Evolutionary conservation across 2,888 invertebrate species (phyloP).

Genomic region (Deladenus siricidicola): DNA sequence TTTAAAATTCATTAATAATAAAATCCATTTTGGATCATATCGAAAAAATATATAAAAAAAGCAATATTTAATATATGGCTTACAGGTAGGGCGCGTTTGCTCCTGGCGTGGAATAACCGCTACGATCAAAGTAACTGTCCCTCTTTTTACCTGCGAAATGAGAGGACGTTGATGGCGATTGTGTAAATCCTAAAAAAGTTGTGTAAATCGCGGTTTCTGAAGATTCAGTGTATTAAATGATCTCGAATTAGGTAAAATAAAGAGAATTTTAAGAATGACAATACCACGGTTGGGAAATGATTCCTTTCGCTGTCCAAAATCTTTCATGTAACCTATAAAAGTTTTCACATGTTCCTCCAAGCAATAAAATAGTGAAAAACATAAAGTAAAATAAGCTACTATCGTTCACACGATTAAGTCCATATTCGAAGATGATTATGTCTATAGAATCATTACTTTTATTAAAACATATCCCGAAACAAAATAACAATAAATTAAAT

Average conservation of each 20-base stretch:
- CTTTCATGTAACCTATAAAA: neutral
- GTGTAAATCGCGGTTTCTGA: too few species aligned
- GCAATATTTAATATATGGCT: too few species aligned
- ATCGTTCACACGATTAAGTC: too few species aligned
- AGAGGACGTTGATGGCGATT: constrained; percentile 29
- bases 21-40: too few species aligned
- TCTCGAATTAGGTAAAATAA: neutral
- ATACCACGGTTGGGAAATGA: neutral
- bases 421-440: too few species aligned
- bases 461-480: neutral
- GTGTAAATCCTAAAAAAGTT: too few species aligned
- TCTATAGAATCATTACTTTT: neutral
- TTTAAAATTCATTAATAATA: too few species aligned
- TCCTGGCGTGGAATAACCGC: constrained; percentile 49
- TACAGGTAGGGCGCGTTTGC: constrained; percentile 27
- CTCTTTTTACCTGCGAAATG: constrained; percentile 2
- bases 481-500: neutral
- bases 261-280: neutral
- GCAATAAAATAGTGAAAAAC: too few species aligned
- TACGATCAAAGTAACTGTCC: constrained; percentile 18
- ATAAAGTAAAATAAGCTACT: too few species aligned
- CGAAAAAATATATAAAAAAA: too few species aligned
- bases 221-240: too few species aligned
- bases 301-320: constrained; percentile 1
- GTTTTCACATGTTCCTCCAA: too few species aligned